These are phyloP conservation scores for Melanerpes formicivorus DNA, from an alignment of 2,113 vertebrate genomes.

Conservation along the genomic window DNA sequence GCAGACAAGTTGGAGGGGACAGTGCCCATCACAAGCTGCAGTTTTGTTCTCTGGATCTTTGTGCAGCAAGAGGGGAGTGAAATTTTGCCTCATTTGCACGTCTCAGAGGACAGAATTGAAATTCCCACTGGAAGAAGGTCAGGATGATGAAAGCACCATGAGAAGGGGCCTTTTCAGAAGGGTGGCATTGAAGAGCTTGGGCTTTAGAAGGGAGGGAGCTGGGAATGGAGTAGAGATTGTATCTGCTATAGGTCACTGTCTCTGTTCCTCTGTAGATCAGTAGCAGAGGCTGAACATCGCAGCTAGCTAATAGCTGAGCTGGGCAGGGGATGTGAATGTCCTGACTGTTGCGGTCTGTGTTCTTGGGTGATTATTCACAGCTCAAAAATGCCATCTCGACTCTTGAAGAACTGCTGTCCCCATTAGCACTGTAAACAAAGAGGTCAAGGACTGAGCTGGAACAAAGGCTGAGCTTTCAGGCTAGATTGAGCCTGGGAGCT, in stretches of 20 bases:
- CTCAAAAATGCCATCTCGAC: conserved; percentile 61
- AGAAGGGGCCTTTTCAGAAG: conserved; percentile 50
- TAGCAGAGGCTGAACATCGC: not conserved
- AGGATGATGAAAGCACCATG: not conserved
- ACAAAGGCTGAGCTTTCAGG: conserved; percentile 50
- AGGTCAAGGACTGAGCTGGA: conserved; percentile 43
- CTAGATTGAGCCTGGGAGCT: not conserved
- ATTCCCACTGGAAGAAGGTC: not conserved
- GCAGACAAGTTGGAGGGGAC: not conserved
- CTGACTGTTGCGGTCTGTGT: conserved; percentile 50
- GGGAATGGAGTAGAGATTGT: conserved; percentile 40
- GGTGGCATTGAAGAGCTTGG: not conserved
- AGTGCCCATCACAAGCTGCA: not conserved
- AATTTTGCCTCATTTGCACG: not conserved
- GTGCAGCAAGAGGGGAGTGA: not conserved
- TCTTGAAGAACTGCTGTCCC: conserved; percentile 51
- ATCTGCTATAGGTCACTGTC: conserved; percentile 51
- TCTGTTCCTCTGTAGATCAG: not conserved
- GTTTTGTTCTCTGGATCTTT: conserved; percentile 12
- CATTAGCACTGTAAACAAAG: conserved; percentile 55
- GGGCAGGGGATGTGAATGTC: conserved; percentile 34
- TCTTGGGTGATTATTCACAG: conserved; percentile 54
- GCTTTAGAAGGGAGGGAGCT: not conserved
- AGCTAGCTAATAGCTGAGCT: not conserved
- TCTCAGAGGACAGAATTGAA: not conserved